Evolutionary conservation across 37 sponge, comb jelly and placozoan genomes (phyloP).

Genomic region (Eunapius fragilis): DNA sequence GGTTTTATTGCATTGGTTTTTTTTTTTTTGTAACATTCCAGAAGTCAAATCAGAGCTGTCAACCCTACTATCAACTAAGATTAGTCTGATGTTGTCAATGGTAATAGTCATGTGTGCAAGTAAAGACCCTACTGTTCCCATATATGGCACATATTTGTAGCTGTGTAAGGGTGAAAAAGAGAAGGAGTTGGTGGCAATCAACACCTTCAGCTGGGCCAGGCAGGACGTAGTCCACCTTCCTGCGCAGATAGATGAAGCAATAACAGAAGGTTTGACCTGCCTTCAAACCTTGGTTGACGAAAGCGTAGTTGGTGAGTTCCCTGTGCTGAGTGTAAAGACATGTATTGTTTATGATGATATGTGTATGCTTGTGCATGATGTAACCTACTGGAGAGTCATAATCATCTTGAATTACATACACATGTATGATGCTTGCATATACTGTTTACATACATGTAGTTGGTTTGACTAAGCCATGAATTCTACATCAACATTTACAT

Average conservation of each 20-base stretch:
- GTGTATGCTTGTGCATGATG: too few relatives aligned
- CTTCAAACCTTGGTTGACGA: neutral
- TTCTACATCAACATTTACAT: neutral
- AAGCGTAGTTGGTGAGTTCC: neutral
- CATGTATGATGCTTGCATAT: too few relatives aligned
- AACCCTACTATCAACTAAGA: slow-evolving; percentile 3
- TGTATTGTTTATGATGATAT: neutral
- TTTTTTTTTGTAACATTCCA: neutral
- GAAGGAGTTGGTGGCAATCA: slow-evolving; percentile 16
- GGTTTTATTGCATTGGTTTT: neutral
- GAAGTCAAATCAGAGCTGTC: slow-evolving; percentile 6
- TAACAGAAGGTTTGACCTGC: neutral
- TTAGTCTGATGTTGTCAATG: neutral
- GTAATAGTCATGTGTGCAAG: neutral
- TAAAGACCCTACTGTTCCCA: neutral
- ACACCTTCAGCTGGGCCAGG: slow-evolving; percentile 57
- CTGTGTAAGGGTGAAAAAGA: slow-evolving; percentile 4
- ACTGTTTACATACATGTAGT: too few relatives aligned
- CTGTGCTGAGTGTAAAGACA: neutral
- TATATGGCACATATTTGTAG: neutral
- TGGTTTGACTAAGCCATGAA: too few relatives aligned
- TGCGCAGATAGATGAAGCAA: neutral
- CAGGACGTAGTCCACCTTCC: slow-evolving; percentile 34
- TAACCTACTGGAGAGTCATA: too few relatives aligned
- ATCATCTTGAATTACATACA: too few relatives aligned